Evolutionary conservation across 92 coral and sea anemone species (phyloP).

Genomic region (Montipora capitata): DNA sequence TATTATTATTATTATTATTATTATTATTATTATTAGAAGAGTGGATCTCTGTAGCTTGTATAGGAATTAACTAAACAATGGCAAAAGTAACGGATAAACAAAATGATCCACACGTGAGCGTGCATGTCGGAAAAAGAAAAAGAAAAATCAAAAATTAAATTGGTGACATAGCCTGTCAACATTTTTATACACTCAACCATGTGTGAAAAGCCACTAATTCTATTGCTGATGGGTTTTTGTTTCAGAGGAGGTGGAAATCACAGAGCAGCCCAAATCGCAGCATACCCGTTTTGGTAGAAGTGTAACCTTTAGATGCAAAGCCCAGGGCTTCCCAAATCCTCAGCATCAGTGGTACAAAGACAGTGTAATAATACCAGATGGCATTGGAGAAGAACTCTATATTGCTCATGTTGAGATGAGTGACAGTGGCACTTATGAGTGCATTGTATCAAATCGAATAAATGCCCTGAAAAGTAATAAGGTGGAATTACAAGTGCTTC

Average conservation of each 20-base stretch:
- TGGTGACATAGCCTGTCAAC: too few species aligned
- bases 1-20: too few species aligned
- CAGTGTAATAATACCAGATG: slow-evolving; percentile 79
- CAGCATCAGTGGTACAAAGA: slow-evolving; percentile 88
- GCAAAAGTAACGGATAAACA: too few species aligned
- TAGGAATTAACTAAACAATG: too few species aligned
- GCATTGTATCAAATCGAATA: slow-evolving; percentile 78
- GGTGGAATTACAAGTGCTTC: slow-evolving; percentile 85
- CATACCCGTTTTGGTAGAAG: slow-evolving; percentile 79
- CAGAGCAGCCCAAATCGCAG: slow-evolving; percentile 86
- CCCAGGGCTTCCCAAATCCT: slow-evolving; percentile 92
- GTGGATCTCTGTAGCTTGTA: too few species aligned
- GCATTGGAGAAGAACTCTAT: slow-evolving; percentile 74
- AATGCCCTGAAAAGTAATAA: slow-evolving; percentile 74
- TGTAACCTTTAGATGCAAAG: slow-evolving; percentile 74
- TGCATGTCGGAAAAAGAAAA: too few species aligned
- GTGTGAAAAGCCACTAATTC: neutral
- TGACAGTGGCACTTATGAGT: slow-evolving; percentile 80
- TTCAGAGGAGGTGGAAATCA: slow-evolving; percentile 87
- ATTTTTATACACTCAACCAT: too few species aligned
- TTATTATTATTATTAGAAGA: too few species aligned
- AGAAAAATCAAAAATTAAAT: too few species aligned
- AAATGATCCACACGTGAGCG: too few species aligned
- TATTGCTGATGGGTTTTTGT: neutral
- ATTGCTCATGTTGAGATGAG: slow-evolving; percentile 60